Evolutionary conservation across 23 tunicate genomes (phyloP).

Genomic region (Aplidium turbinatum): DNA sequence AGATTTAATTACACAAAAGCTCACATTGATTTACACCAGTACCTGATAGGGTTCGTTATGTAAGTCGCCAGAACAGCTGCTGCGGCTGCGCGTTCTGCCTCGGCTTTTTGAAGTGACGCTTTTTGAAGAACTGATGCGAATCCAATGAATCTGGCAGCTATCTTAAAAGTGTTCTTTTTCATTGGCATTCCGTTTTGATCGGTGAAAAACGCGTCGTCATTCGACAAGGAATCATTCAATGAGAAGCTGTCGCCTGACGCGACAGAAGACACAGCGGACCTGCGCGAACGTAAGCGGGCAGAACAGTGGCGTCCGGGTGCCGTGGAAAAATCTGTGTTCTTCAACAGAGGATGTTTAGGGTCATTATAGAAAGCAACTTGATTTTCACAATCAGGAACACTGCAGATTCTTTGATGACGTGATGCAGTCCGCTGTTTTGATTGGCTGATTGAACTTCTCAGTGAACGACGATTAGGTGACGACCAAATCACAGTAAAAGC

Average conservation of each 20-base stretch:
- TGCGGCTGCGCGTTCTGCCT: conserved; percentile 68
- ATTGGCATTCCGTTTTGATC: conserved; percentile 64
- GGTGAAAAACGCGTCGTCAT: conserved; percentile 10
- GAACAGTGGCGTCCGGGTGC: background rate
- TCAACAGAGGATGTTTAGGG: background rate
- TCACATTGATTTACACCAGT: background rate
- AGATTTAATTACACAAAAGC: too few relatives aligned
- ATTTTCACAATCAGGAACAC: too few relatives aligned
- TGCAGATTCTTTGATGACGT: background rate
- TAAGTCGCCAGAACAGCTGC: conserved; percentile 82
- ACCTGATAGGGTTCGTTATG: conserved; percentile 59
- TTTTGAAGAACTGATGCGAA: conserved; percentile 85
- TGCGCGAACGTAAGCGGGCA: conserved; percentile 45
- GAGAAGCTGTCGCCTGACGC: conserved; percentile 41
- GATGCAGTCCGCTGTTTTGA: background rate
- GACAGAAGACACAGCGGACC: conserved; percentile 70
- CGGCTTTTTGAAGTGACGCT: conserved; percentile 53
- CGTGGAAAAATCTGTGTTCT: background rate
- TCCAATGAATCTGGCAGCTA: conserved; percentile 83
- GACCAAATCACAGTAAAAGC: background rate
- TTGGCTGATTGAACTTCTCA: too few relatives aligned
- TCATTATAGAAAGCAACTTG: background rate
- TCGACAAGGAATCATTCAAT: background rate
- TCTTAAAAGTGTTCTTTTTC: conserved; percentile 65
- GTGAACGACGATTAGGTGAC: too few relatives aligned